These are phyloP conservation scores for Micrasema minimum DNA, from an alignment of 1,140 invertebrate species.

Conservation along the genomic window DNA sequence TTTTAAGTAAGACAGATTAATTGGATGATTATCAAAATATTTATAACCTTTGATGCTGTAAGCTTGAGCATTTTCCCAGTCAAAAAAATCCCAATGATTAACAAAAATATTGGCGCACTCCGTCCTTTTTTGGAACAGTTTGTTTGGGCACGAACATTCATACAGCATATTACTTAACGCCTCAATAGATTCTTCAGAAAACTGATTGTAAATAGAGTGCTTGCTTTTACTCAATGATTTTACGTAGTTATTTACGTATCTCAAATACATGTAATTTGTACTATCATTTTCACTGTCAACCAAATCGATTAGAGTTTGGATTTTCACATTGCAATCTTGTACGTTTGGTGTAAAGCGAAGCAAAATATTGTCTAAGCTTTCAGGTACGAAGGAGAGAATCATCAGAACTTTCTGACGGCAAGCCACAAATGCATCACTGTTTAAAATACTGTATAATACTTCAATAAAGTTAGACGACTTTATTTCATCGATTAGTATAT, in stretches of 20 bases:
- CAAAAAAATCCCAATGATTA: slow-evolving; percentile 53
- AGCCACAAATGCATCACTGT: slow-evolving; percentile 12
- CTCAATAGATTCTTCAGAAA: slow-evolving; percentile 44
- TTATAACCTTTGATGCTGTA: too few species aligned
- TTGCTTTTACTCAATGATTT: background rate
- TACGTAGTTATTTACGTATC: slow-evolving; percentile 55
- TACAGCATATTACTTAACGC: slow-evolving; percentile 55
- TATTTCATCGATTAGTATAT: background rate
- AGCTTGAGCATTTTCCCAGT: slow-evolving; percentile 53
- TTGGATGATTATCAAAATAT: too few species aligned
- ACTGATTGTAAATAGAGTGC: slow-evolving; percentile 34
- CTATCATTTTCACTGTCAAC: slow-evolving; percentile 58
- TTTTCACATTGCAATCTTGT: background rate
- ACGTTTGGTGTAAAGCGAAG: background rate
- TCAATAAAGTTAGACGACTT: background rate
- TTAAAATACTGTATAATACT: slow-evolving; percentile 14
- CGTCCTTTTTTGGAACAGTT: slow-evolving; percentile 54
- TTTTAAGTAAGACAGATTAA: too few species aligned
- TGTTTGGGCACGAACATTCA: slow-evolving; percentile 57
- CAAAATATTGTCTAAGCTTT: slow-evolving; percentile 17
- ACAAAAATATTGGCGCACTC: slow-evolving; percentile 58
- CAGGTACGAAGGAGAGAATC: slow-evolving; percentile 17
- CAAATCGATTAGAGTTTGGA: slow-evolving; percentile 16
- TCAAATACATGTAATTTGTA: slow-evolving; percentile 60
- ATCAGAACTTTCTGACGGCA: slow-evolving; percentile 36